Percentiles rank a stretch among this genome's conserved stretches.
Conservation (phyloP, 2,797 vertebrate genomes). For the Darevskia nairensis region DNA sequence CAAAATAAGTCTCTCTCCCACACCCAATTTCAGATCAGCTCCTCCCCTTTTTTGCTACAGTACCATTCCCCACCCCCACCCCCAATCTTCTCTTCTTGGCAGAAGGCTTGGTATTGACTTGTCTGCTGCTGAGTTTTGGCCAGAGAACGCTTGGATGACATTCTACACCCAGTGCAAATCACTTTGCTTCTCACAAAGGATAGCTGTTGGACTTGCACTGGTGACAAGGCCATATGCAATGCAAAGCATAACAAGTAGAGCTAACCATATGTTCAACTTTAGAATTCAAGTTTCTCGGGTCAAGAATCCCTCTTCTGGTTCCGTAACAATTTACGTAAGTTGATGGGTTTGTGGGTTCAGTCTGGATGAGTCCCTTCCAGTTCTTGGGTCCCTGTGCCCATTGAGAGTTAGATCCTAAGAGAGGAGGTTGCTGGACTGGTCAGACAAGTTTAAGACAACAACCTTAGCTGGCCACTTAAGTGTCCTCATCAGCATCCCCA, state of each 20-base stretch:
- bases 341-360: too few relatives aligned
- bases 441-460: too few relatives aligned
- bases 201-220: neutral
- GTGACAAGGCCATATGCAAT: neutral
- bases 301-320: neutral
- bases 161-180: neutral
- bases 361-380: too few relatives aligned
- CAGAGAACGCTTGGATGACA: neutral
- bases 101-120: neutral
- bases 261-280: neutral
- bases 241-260: neutral
- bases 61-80: too few relatives aligned
- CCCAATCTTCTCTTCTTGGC: neutral
- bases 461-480: too few relatives aligned
- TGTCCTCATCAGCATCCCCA: too few relatives aligned
- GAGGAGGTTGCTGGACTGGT: too few relatives aligned
- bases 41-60: too few relatives aligned
- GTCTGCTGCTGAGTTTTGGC: neutral
- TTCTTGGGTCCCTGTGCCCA: too few relatives aligned
- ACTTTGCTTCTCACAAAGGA: neutral
- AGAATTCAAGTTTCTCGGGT: neutral
- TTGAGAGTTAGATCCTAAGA: too few relatives aligned
- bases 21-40: too few relatives aligned
- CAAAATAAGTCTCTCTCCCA: neutral
- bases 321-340: neutral